Base-by-base conservation (phyloP, 1,140 invertebrate genomes). In the Zaprionus capensis region DNA sequence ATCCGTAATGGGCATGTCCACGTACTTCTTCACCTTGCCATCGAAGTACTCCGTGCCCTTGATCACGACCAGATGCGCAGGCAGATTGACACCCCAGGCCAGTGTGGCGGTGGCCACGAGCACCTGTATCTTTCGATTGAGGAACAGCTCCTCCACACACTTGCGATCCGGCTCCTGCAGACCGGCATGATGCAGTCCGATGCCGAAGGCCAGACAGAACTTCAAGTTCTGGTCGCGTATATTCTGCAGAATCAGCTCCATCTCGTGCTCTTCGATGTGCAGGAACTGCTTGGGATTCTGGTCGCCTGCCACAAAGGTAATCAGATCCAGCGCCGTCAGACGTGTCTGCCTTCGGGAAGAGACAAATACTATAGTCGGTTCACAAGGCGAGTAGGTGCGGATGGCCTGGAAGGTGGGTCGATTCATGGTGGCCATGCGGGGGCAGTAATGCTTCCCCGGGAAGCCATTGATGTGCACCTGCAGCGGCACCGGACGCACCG, bases 351-450 rank as follows among this genome's bases (percentile, higher is more conserved):
- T 94, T 53, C 99, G 94, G n/a, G 98, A 99, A 1, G 99, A 99
- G 0, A 99, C 99, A 93, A 99, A 99, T 6, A 99, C 95, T 24
- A 99, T 94, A 0, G 97, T 95, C 0, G 99, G 99, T 87, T 99
- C 96, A 7, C 94, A 93, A 0, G 98, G 98, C 0, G 98, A 99
- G 93, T 99, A 97, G 64, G 97, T 96, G 61, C 96, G 95, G 73
- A 99, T 99, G 1, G 98, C 98, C 94, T 98, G 97, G 93, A 98
- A 99, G 4, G 97, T 97, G n/a, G 99, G 99, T 91, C 98, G 97
- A 93, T 99, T 99, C 99, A 99, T 99, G 0, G 98, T 98, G 41
- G 98, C 97, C 99, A 99, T 99, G 69, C 99, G 95, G 0, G 99
- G 99, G 92, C 99, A 99, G 93, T 99, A 99, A 93, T 99, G 98